phyloP scores from a whole-genome alignment of 2,797 vertebrate species.

The Premnoplex brunnescens region DNA sequence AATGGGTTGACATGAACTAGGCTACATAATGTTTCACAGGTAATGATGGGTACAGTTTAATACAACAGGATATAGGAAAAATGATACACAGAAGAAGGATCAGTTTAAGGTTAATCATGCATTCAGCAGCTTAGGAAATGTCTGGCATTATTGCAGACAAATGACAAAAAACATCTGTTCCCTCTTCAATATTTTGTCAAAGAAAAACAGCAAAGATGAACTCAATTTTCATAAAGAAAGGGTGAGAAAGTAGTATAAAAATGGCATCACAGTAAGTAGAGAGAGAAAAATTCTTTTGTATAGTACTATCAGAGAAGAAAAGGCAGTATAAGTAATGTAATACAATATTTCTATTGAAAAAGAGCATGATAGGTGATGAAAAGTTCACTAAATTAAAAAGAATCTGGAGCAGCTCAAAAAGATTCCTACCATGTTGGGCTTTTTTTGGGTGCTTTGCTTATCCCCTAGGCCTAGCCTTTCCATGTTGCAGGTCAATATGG shows the following conservation, averaged over 20 bases:
- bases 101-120: slow-evolving; percentile 32
- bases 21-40: neutral
- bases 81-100: neutral
- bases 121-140: slow-evolving; percentile 21
- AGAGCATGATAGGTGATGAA: neutral
- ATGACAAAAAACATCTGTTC: slow-evolving; percentile 9
- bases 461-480: neutral
- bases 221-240: neutral
- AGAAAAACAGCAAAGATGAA: neutral
- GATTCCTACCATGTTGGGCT: neutral
- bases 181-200: neutral
- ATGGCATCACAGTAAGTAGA: neutral
- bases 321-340: neutral
- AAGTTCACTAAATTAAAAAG: neutral
- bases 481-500: neutral
- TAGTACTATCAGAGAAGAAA: neutral
- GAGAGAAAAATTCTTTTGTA: neutral
- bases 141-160: slow-evolving; percentile 1
- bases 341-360: neutral
- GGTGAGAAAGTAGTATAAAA: neutral
- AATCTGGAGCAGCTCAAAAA: neutral
- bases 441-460: neutral
- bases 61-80: neutral
- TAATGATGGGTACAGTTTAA: neutral
- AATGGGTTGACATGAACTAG: neutral